Evolutionary conservation across 1,140 invertebrate genomes (phyloP).

Genomic region (Bombus balteatus): DNA sequence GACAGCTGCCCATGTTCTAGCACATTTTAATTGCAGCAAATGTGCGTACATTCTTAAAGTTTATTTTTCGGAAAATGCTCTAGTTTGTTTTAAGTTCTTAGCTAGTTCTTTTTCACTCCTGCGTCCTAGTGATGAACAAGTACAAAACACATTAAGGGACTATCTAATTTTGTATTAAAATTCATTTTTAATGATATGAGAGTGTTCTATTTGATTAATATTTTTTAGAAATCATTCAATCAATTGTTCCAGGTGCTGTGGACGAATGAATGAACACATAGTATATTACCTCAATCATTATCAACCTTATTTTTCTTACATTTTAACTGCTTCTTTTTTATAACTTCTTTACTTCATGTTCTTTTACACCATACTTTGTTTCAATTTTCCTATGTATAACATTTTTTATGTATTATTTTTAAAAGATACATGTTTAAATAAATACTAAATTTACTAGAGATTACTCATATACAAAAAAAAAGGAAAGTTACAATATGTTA

Average conservation of each 20-base stretch:
- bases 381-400: conserved; percentile 19
- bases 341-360: conserved; percentile 41
- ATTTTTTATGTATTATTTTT: conserved; percentile 29
- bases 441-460: not conserved
- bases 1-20: conserved; percentile 49
- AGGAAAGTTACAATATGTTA: not conserved
- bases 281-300: conserved; percentile 53
- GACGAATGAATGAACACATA: conserved; percentile 59
- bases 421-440: conserved; percentile 38
- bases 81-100: conserved; percentile 59
- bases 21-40: conserved; percentile 61
- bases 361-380: conserved; percentile 46
- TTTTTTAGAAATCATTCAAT: conserved; percentile 40
- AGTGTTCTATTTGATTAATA: conserved; percentile 9
- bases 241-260: conserved; percentile 55
- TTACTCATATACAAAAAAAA: not conserved
- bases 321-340: conserved; percentile 57
- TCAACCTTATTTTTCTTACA: conserved; percentile 35
- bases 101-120: conserved; percentile 59
- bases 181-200: not conserved
- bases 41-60: conserved; percentile 51
- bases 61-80: conserved; percentile 54
- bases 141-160: conserved; percentile 7
- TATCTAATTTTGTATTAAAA: not conserved
- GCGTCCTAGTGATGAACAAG: conserved; percentile 50